Evolutionary conservation across 2,888 invertebrate genomes (phyloP).

Genomic region (Nudaria mundana): DNA sequence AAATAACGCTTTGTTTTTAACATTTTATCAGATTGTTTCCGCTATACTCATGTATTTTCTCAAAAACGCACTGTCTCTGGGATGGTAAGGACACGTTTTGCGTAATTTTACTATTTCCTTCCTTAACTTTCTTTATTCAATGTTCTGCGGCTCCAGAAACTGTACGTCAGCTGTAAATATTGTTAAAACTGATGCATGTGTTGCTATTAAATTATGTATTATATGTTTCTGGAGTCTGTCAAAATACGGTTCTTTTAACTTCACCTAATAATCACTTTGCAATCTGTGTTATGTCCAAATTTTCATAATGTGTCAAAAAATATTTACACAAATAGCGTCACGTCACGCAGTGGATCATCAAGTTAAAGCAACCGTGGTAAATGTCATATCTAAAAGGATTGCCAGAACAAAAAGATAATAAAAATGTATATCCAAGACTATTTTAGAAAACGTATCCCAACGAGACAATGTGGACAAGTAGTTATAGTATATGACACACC

Average conservation of each 20-base stretch:
- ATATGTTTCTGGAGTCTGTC: conserved; percentile 57
- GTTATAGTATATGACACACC: conserved; percentile 6
- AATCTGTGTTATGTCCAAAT: conserved; percentile 1
- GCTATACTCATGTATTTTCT: conserved; percentile 66
- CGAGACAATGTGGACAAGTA: conserved; percentile 26
- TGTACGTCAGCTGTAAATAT: conserved; percentile 31
- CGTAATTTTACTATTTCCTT: conserved; percentile 51
- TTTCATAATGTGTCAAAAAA: too few relatives aligned
- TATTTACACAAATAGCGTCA: background rate
- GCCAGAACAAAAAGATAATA: conserved; percentile 44
- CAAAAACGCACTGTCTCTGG: conserved; percentile 65
- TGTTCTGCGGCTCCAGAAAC: conserved; percentile 63
- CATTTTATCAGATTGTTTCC: conserved; percentile 51
- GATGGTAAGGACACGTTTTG: conserved; percentile 74
- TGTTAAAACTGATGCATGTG: conserved; percentile 44
- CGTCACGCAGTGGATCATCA: conserved; percentile 20
- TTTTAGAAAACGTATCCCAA: conserved; percentile 18
- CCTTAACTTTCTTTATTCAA: conserved; percentile 34
- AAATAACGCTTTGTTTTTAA: conserved; percentile 49
- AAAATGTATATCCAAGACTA: conserved; percentile 27
- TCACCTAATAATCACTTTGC: conserved; percentile 28
- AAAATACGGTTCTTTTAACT: conserved; percentile 54
- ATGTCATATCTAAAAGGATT: conserved; percentile 41
- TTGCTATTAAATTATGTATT: conserved; percentile 43
- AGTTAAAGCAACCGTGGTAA: conserved; percentile 54